A percentile compares a stretch with the other conserved stretches of the same genome.
Evolutionary conservation across 53 echinoderm and acorn worm genomes (phyloP).

Genomic region (Antedon mediterranea): DNA sequence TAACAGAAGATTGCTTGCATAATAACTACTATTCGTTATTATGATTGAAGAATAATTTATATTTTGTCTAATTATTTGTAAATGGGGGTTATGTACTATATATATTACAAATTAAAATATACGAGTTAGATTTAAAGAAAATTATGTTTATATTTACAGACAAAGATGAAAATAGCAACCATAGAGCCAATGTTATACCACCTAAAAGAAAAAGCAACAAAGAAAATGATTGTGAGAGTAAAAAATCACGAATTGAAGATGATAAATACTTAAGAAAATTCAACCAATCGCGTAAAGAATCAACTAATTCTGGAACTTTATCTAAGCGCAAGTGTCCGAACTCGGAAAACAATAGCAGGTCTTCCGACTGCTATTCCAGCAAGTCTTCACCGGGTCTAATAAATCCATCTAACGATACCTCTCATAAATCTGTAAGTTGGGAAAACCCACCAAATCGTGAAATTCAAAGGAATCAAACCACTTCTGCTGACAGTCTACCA

Average conservation of each 20-base stretch:
- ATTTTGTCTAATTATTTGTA: no score
- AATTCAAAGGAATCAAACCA: constrained; percentile 24
- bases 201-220: background rate
- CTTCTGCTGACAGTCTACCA: background rate
- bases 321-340: background rate
- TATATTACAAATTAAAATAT: no score
- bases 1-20: no score
- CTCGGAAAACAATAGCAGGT: background rate
- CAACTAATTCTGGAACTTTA: background rate
- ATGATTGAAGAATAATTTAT: no score
- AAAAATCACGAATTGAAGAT: background rate
- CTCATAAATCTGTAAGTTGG: constrained; percentile 31
- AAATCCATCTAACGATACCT: background rate
- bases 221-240: background rate
- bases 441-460: constrained; percentile 71
- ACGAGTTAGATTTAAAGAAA: no score
- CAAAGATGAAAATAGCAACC: background rate
- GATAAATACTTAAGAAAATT: background rate
- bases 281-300: background rate
- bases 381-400: background rate
- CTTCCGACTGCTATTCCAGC: background rate
- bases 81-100: no score
- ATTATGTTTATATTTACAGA: no score
- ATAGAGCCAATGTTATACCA: background rate
- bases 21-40: no score